Evolutionary conservation across 2,888 invertebrate genomes (phyloP).

Genomic region (Oscheius sp.): DNA sequence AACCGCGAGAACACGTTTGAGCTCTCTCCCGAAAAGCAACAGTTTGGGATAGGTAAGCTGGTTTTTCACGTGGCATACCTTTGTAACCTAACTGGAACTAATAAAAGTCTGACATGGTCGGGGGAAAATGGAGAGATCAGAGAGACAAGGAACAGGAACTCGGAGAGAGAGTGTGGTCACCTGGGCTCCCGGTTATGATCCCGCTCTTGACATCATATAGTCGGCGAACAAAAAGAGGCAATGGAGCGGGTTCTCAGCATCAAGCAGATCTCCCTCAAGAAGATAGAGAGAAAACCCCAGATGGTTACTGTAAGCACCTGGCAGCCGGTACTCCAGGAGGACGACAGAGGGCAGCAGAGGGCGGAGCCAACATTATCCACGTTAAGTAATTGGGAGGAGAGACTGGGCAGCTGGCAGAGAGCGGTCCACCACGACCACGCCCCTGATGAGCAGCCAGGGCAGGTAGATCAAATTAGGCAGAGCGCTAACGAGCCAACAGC

Average conservation of each 20-base stretch:
- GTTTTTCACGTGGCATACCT: not conserved
- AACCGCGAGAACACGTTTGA: not conserved
- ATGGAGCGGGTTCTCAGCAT: constrained; percentile 13
- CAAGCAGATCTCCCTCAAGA: not conserved
- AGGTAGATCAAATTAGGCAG: constrained; percentile 35
- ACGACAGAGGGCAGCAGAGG: constrained; percentile 20
- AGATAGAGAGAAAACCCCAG: not conserved
- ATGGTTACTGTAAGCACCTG: constrained; percentile 20
- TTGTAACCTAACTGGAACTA: not conserved
- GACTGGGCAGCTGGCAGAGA: constrained; percentile 22
- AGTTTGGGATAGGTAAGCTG: not conserved
- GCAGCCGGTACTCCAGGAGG: constrained; percentile 25
- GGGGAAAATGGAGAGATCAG: not conserved
- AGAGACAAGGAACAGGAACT: not conserved
- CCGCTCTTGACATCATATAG: constrained; percentile 30
- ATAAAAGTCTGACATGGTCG: not conserved
- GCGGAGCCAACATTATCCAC: constrained; percentile 28
- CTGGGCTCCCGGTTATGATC: constrained; percentile 28
- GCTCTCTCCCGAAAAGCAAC: not conserved
- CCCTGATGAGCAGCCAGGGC: constrained; percentile 28
- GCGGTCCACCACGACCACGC: constrained; percentile 6
- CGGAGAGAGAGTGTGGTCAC: constrained; percentile 8
- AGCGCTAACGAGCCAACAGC: constrained; percentile 26
- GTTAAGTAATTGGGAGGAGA: constrained; percentile 32
- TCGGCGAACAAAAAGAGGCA: constrained; percentile 21